Base-by-base conservation (phyloP, 2,888 invertebrate genomes). In the Pyralis farinalis region DNA sequence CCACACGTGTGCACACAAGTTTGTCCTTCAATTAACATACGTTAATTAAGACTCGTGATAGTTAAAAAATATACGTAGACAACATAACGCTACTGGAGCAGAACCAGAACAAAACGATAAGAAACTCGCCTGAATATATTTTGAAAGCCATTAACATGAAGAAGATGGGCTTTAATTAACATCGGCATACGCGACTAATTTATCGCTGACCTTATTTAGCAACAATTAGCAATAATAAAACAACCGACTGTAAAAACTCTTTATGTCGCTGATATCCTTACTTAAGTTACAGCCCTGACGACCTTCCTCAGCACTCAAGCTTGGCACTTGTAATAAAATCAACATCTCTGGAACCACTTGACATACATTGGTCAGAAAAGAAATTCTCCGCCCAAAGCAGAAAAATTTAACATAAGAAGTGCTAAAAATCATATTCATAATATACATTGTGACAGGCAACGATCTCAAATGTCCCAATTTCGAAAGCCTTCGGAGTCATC, bases 291-390 rank as follows among this genome's bases (percentile, higher is more conserved):
- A 58, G 53, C 59, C 75, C 53, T 39, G 76, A 53, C 58, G 81
- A 75, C 83, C 83, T 83, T 81, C 72, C 62, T 67, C 47, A 49
- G 47, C 51, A 67, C 61, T 58, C 60, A 55, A 51, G 55, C 51
- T 49, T 58, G 53, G 51, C 55, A 77, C 73, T 76, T 67, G 76
- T 74, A 80, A 78, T 81, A 83, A 82, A 81, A 79, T 48, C 70
- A 61, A 72, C 62, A 65, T 61, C 70, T 63, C 73, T 69, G 67
- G 75, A 67, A 69, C 65, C 58, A 71, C 84, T 85, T 85, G 84
- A 84, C 83, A 84, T 53, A 84, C 75, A 75, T 82, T 62, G 58
- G 56, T 56, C 43, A 60, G 52, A 57, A 58, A 51, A 58, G 55
- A 67, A 64, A 63, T 63, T 58, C 42, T 49, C 45, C 43, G 42